Percentiles rank a stretch among this genome's conserved stretches.
Conservation (phyloP, 53 echinoderm and acorn worm genomes). For the Paracentrotus lividus region DNA sequence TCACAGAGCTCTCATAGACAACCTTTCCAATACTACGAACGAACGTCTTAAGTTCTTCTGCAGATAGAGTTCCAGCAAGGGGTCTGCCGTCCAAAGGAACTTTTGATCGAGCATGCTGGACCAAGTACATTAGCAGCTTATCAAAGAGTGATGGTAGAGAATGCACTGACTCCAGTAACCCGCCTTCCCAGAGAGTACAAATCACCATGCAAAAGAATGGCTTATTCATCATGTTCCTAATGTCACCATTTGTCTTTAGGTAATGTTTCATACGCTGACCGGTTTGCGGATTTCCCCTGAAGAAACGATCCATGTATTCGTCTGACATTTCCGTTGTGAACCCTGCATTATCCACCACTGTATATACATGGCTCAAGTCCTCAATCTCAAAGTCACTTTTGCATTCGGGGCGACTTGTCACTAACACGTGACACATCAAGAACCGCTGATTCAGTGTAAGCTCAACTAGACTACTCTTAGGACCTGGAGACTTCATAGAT, state of each 20-base stretch:
- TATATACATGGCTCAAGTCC: background rate
- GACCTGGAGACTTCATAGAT: background rate
- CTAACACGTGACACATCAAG: background rate
- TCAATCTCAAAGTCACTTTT: background rate
- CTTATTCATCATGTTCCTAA: background rate
- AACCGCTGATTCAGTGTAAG: background rate
- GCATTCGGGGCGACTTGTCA: background rate
- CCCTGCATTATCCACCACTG: slow-evolving; percentile 7
- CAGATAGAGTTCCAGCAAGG: background rate
- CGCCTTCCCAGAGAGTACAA: slow-evolving; percentile 27
- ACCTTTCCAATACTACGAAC: background rate
- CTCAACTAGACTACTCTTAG: slow-evolving; percentile 3
- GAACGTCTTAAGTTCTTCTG: background rate
- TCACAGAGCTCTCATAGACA: background rate
- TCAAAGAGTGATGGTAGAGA: background rate
- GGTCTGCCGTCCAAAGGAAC: background rate
- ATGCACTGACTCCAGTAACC: background rate
- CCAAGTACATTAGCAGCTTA: background rate
- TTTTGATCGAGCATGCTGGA: slow-evolving; percentile 44
- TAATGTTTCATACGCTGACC: background rate
- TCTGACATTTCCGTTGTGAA: background rate
- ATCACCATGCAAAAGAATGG: slow-evolving; percentile 35
- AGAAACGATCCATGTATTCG: slow-evolving; percentile 30
- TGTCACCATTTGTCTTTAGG: background rate
- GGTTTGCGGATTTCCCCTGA: background rate